A percentile compares a stretch with the other conserved stretches of the same genome.
Evolutionary conservation across 2,113 vertebrate species (phyloP).

Genomic region (Erpornis zantholeuca): DNA sequence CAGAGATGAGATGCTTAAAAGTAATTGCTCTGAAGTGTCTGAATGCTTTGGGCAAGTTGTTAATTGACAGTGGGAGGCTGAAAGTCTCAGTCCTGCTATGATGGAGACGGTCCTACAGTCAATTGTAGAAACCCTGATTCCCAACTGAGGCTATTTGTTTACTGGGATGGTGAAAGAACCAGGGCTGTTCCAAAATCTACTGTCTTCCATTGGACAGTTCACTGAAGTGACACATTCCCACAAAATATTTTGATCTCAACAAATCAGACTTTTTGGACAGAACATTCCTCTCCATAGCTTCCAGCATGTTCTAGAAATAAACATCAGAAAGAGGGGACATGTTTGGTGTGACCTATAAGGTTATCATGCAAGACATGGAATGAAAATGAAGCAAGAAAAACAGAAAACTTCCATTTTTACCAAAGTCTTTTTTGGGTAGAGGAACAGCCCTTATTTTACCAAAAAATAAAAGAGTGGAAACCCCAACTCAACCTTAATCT

Average conservation of each 20-base stretch:
- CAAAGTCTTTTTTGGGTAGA: not conserved
- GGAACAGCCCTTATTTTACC: not conserved
- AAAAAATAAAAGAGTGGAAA: not conserved
- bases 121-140: not conserved
- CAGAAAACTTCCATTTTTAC: not conserved
- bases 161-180: not conserved
- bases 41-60: not conserved
- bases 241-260: constrained; percentile 26
- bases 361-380: constrained; percentile 8
- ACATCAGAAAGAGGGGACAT: constrained; percentile 16
- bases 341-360: not conserved
- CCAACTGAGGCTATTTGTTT: not conserved
- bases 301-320: constrained; percentile 28
- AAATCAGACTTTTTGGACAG: constrained; percentile 18
- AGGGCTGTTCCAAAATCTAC: not conserved
- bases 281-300: constrained; percentile 10
- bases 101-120: not conserved
- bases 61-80: not conserved
- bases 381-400: not conserved
- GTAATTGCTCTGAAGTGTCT: not conserved
- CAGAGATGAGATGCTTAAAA: not conserved
- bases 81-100: not conserved
- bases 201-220: not conserved
- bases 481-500: not conserved
- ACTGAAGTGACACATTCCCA: not conserved